Evolutionary conservation across 2,888 invertebrate genomes (phyloP), one percentile per base, ranked within the genome.

Genomic region (Bembecia ichneumoniformis): DNA sequence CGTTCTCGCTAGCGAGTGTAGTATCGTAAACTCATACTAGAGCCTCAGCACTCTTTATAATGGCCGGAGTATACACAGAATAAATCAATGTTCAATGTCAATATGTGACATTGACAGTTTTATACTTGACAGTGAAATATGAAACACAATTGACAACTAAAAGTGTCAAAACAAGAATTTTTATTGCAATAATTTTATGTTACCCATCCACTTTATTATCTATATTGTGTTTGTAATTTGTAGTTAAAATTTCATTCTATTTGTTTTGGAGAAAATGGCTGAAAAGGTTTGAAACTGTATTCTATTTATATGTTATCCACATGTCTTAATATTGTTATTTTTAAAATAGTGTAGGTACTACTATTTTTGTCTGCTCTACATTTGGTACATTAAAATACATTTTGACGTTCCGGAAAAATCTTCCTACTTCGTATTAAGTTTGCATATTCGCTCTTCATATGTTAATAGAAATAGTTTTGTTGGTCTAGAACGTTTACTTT

Each of bases 341-440:
- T 40, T 28, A 28, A 28, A 28, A 28, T 28, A 9, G 28, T 28
- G 28, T 79, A 69, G 79, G 83, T 79, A 60, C 28, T 71, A 86
- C 87, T 87, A 87, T 87, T 87, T 87, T 81, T 78, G 87, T 80
- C 84, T 74, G 81, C 78, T 82, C 87, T 77, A 84, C 76, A 78
- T 86, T 79, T 73, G 65, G 82, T 79, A 75, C 77, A 80, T 75
- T 77, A 77, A 69, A 80, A 77, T 79, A 78, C 64, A 79, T 77
- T 83, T 80, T 81, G 81, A 81, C 84, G 72, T 73, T 78, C 79
- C 79, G 79, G 74, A 81, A 82, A 77, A 69, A 77, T 82, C 76
- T 72, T 81, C 77, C 77, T 80, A 73, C 66, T 71, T 68, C 76
- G 81, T 83, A 61, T 77, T 20, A 28, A 28, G 82, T 74, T 63